Conservation (phyloP, 2,888 invertebrate species). For the Agrochola lota region DNA sequence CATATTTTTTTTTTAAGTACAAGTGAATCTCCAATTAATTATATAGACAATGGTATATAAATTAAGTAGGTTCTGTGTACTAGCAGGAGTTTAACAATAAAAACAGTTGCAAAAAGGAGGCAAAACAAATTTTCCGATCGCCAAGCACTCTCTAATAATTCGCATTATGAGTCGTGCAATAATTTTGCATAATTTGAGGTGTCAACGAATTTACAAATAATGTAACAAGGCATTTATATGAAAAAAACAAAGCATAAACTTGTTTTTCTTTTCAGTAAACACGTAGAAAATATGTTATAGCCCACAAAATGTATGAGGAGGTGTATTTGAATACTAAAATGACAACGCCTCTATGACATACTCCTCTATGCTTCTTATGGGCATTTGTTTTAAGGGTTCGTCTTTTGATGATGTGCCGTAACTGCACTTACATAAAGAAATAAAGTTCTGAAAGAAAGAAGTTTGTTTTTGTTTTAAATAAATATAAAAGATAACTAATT, state of each 20-base stretch:
- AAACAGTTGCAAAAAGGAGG: too few species aligned
- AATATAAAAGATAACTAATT: not conserved
- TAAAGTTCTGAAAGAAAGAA: constrained; percentile 8
- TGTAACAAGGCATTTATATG: not conserved
- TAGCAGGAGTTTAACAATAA: too few species aligned
- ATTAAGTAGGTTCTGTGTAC: too few species aligned
- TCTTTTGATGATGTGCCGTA: constrained; percentile 38
- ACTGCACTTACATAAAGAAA: constrained; percentile 15
- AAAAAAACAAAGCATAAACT: constrained; percentile 4
- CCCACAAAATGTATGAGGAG: constrained; percentile 54
- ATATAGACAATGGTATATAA: too few species aligned
- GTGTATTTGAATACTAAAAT: constrained; percentile 63
- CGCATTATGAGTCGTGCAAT: not conserved
- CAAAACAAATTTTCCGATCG: too few species aligned
- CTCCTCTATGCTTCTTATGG: constrained; percentile 36
- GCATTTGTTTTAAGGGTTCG: constrained; percentile 48
- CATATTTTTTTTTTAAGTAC: too few species aligned
- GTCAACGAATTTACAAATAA: not conserved
- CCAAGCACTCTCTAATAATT: too few species aligned
- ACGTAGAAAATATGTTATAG: constrained; percentile 29
- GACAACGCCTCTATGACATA: constrained; percentile 59
- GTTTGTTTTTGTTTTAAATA: not conserved
- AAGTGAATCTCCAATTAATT: too few species aligned
- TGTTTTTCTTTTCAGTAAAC: constrained; percentile 8
- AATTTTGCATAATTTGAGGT: not conserved